Evolutionary conservation across 2,888 invertebrate species (phyloP), one percentile per base, ranked within the genome.

Genomic region (Hyposoter didymator): DNA sequence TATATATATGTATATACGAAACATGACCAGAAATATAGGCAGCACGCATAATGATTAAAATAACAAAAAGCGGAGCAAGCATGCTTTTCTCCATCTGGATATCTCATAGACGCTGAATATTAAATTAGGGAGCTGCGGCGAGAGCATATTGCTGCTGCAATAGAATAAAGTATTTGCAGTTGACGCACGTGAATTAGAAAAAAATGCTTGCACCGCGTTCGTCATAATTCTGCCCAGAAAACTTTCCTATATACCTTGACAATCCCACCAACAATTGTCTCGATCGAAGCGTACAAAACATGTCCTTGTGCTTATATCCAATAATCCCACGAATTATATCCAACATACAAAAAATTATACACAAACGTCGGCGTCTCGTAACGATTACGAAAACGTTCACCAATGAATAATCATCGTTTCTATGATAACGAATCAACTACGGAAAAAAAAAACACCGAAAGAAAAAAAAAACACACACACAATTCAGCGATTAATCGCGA

Each of bases 301-400:
- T 72, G 69, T 75, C 75, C 74, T 85, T 82, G 82, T 82, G 78
- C 66, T 85, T 66, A 62, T 66, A 45, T 79, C 43, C 74, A 47
- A 84, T 69, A 84, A 85, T 80, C 78, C 80, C 73, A 82, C 78
- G 82, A 88, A 85, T 88, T 52, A 52, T 82, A 86, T 87, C 85
- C 73, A 80, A 66, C 67, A 81, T 78, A 69, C 28, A 62, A 69
- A 78, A 82, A 64, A 43, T 76, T 12, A 35, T 22, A 35, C 35
- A 35, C 64, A 28, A 35, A 72, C 43, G 55, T 64, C 43, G 4
- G 39, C 22, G 28, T 73, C 43, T 12, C 28, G 69, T 66, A 7
- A 66, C 39, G 28, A 66, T 49, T 14, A 62, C 5, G 17, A n/a
- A 45, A 43, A 39, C 12, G 19, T 35, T n/a, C 10, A 72, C 59